Percentiles rank a stretch among this genome's conserved stretches.
phyloP scores from a whole-genome alignment of 2,113 vertebrate species.

The Megaceryle torquata region DNA sequence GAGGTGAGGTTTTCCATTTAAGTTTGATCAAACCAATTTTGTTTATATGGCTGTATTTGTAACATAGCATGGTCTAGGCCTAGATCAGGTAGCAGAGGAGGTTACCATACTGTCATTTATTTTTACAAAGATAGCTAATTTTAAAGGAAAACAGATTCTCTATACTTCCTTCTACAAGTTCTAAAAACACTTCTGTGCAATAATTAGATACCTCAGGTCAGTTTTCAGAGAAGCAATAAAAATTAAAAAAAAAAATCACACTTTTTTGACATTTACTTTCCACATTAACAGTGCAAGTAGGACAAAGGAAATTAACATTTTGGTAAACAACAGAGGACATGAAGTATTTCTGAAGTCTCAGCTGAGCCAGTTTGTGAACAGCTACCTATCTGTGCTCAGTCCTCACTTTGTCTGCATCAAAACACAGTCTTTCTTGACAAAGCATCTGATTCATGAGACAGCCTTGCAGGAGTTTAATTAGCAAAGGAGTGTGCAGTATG shows the following conservation, averaged over 20 bases:
- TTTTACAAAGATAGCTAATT: not conserved
- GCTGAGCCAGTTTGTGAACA: not conserved
- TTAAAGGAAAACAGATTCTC: not conserved
- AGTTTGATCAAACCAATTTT: not conserved
- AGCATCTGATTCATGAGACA: conserved; percentile 52
- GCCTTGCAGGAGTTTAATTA: conserved; percentile 59
- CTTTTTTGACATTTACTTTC: not conserved
- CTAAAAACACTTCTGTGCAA: not conserved
- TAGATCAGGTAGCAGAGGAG: not conserved
- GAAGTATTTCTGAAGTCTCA: not conserved
- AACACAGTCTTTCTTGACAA: conserved; percentile 6
- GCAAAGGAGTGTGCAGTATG: conserved; percentile 30
- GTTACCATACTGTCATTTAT: not conserved
- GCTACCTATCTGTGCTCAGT: not conserved
- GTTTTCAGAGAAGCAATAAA: not conserved
- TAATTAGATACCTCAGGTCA: not conserved
- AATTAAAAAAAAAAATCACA: not conserved
- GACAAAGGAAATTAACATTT: not conserved
- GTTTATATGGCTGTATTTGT: not conserved
- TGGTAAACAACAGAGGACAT: not conserved
- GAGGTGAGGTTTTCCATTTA: not conserved
- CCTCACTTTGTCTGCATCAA: not conserved
- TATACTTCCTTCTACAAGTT: not conserved
- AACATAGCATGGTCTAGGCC: not conserved
- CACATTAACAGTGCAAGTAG: not conserved